These are phyloP conservation scores for Albula goreensis DNA, from an alignment of 2,113 vertebrate genomes.

Conservation along the genomic window DNA sequence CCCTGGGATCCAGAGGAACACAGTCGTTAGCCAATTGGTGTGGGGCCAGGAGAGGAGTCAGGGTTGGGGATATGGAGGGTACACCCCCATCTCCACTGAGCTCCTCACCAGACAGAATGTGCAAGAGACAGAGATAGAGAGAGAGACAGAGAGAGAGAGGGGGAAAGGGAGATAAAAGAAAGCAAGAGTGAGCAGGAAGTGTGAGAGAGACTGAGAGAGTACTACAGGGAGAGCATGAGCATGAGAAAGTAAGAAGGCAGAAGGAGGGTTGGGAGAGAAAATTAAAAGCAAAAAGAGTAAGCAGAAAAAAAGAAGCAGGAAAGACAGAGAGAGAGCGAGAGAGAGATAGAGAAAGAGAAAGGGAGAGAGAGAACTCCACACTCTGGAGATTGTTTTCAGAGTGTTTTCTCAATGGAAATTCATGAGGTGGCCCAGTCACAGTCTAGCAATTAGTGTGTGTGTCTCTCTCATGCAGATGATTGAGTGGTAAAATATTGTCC, in stretches of 20 bases:
- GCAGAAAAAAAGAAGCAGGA: neutral
- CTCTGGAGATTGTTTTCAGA: neutral
- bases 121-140: neutral
- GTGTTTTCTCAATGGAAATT: neutral
- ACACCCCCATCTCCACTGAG: neutral
- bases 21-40: slow-evolving; percentile 54
- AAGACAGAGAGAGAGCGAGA: neutral
- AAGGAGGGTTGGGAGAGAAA: neutral
- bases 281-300: neutral
- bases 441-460: neutral
- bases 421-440: neutral
- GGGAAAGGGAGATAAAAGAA: neutral
- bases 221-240: neutral
- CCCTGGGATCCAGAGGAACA: slow-evolving; percentile 69
- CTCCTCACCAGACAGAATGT: neutral
- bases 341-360: neutral
- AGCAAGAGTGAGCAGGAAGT: neutral
- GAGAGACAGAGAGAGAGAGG: neutral
- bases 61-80: neutral
- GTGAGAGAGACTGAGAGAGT: neutral
- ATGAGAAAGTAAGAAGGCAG: neutral
- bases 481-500: neutral
- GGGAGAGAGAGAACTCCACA: neutral
- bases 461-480: neutral
- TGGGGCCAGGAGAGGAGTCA: neutral